Evolutionary conservation across 2,888 invertebrate genomes (phyloP).

Genomic region (Oscheius myriophilus): DNA sequence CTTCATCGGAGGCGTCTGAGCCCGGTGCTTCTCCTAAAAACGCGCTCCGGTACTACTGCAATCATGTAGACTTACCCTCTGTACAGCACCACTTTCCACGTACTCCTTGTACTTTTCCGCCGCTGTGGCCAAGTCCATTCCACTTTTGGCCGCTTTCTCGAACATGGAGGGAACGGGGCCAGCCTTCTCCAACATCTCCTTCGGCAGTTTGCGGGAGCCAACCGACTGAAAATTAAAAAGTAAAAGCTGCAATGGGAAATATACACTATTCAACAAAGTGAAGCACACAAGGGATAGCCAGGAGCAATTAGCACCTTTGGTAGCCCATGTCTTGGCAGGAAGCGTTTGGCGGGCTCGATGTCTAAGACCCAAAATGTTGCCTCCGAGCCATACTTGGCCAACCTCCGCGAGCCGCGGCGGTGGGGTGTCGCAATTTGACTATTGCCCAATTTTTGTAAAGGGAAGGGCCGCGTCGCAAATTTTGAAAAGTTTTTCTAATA

Average conservation of each 20-base stretch:
- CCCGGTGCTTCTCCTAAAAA: constrained; percentile 38
- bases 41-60: background rate
- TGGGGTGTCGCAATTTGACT: too few species aligned
- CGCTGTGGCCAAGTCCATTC: constrained; percentile 54
- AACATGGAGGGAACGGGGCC: constrained; percentile 47
- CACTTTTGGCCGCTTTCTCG: constrained; percentile 46
- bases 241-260: background rate
- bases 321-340: too few species aligned
- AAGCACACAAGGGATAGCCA: background rate
- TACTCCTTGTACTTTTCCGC: constrained; percentile 60
- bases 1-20: constrained; percentile 59
- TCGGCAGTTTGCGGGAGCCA: constrained; percentile 32
- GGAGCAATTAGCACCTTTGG: background rate
- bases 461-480: too few species aligned
- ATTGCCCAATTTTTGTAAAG: too few species aligned
- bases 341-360: too few species aligned
- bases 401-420: too few species aligned
- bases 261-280: background rate
- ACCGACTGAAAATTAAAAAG: background rate
- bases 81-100: constrained; percentile 57
- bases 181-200: constrained; percentile 43
- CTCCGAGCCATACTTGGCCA: too few species aligned
- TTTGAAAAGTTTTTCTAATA: too few species aligned
- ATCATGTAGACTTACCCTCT: constrained; percentile 26
- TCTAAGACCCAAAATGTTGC: too few species aligned